Percentiles rank a stretch among this genome's conserved stretches.
These are phyloP conservation scores for Agonopterix arenella DNA, from an alignment of 2,888 invertebrate genomes.

Conservation along the genomic window DNA sequence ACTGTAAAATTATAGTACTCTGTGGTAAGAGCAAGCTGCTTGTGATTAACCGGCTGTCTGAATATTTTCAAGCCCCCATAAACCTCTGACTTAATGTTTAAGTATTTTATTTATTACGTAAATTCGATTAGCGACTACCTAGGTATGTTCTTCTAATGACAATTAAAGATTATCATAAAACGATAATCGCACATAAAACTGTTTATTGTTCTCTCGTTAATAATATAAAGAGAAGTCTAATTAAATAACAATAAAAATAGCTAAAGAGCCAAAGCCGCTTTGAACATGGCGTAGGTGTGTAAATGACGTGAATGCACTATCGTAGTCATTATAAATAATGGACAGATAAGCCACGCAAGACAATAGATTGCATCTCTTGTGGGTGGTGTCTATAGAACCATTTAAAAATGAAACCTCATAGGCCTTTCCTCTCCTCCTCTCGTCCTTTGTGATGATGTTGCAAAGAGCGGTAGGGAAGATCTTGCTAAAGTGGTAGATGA, in stretches of 20 bases:
- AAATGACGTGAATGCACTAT: slow-evolving; percentile 45
- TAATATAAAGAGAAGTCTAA: neutral
- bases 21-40: too few species aligned
- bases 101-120: too few species aligned
- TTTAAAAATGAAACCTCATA: too few species aligned
- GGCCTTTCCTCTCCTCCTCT: too few species aligned
- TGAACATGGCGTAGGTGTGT: slow-evolving; percentile 43
- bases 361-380: slow-evolving; percentile 54
- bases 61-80: too few species aligned
- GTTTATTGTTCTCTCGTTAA: neutral
- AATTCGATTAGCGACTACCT: too few species aligned
- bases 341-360: slow-evolving; percentile 52
- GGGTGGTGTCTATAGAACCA: slow-evolving; percentile 29
- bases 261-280: neutral
- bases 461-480: slow-evolving; percentile 5
- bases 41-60: too few species aligned
- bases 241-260: slow-evolving; percentile 10
- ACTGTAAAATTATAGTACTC: too few species aligned
- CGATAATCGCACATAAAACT: slow-evolving; percentile 2
- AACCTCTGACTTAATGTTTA: too few species aligned
- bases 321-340: slow-evolving; percentile 66
- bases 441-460: neutral
- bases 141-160: slow-evolving; percentile 1
- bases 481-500: slow-evolving; percentile 20
- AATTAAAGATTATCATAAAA: slow-evolving; percentile 1